phyloP scores from a whole-genome alignment of 1,140 invertebrate species.

The Copidosoma floridanum region DNA sequence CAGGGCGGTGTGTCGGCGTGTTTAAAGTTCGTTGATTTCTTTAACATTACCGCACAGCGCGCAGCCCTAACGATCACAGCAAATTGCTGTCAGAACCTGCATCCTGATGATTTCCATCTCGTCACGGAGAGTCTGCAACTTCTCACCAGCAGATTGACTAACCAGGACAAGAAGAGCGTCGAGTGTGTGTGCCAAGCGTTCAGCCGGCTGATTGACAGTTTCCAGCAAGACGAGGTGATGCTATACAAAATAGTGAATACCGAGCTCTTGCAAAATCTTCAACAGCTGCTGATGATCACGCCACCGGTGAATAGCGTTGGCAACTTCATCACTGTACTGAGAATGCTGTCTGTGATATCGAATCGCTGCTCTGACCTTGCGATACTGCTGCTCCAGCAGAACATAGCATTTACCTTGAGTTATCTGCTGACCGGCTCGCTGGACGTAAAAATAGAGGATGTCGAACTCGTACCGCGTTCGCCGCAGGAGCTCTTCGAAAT shows the following conservation, averaged over 20 bases:
- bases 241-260: slow-evolving; percentile 94
- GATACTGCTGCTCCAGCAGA: slow-evolving; percentile 85
- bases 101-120: slow-evolving; percentile 89
- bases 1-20: slow-evolving; percentile 92
- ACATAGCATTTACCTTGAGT: slow-evolving; percentile 91
- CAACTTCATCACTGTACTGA: slow-evolving; percentile 93
- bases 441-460: slow-evolving; percentile 64
- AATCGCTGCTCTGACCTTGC: slow-evolving; percentile 90
- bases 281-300: slow-evolving; percentile 89
- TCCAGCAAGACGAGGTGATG: slow-evolving; percentile 85
- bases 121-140: slow-evolving; percentile 85
- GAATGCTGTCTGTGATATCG: slow-evolving; percentile 95
- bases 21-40: slow-evolving; percentile 95
- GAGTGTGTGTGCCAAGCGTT: slow-evolving; percentile 97
- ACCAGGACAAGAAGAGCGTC: slow-evolving; percentile 97
- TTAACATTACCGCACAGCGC: slow-evolving; percentile 93
- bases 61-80: slow-evolving; percentile 93
- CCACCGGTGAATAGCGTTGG: slow-evolving; percentile 89
- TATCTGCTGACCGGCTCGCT: slow-evolving; percentile 86
- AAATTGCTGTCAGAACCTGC: slow-evolving; percentile 94
- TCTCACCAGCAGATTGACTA: slow-evolving; percentile 81
- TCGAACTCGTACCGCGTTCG: slow-evolving; percentile 84
- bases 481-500: slow-evolving; percentile 97
- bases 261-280: slow-evolving; percentile 87
- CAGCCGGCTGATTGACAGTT: slow-evolving; percentile 93